Evolutionary conservation across 2,113 vertebrate species (phyloP), one percentile per base, ranked within the genome.

Genomic region (Gracilinanus agilis): DNA sequence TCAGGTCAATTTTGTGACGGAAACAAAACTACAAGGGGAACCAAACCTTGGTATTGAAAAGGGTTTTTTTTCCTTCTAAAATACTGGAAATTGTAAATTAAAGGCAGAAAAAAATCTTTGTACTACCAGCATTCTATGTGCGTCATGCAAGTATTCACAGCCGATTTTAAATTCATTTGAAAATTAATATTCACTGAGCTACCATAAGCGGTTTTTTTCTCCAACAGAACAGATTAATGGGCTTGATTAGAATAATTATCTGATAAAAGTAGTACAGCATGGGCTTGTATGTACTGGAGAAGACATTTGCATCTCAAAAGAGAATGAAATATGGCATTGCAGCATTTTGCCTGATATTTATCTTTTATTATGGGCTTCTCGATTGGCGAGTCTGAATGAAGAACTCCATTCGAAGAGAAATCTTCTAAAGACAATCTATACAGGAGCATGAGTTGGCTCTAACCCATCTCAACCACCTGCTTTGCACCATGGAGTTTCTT

Each of bases 291-390:
- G 24, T 75, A 94, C 29, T 95, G 4, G 91, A 90, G 55, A 92
- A 96, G 67, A 83, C 3, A 95, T 93, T 96, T 97, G 55, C 92
- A 95, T 96, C 90, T 95, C 88, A 96, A 96, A 96, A 92, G 92
- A 96, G 83, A 95, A 54, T 92, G 53, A 61, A 88, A 93, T 75
- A n/a, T 61, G 24, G 25, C 88, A 88, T 91, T 96, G 40, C 34
- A 92, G 89, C 75, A 93, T 96, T 97, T 93, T 95, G 3, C 54
- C n/a, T 90, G 53, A 56, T 95, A 90, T 91, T 96, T 95, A 56
- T 95, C 54, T 96, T 96, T 93, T 96, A 94, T 94, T 96, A 90
- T 24, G 23, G 0, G n/a, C 55, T 94, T 97, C 95, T 94, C 92
- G 91, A 92, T 0, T 11, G 40, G 8, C 54, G 21, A 96, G 95